phyloP scores from a whole-genome alignment of 2,888 invertebrate genomes.

The Priapulus caudatus region DNA sequence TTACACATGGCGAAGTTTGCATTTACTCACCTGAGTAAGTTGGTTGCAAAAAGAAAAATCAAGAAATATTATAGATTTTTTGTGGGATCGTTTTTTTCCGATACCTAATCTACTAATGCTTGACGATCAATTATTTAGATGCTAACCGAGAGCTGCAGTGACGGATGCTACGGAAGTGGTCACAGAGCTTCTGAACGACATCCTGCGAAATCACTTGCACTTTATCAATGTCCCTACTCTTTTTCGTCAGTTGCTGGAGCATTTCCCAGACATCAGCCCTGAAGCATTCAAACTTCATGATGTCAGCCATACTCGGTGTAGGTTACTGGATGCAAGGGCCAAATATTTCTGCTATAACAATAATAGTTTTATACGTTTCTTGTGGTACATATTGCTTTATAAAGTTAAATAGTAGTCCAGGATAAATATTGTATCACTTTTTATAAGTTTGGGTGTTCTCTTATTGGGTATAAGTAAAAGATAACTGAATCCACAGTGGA shows the following conservation, averaged over 20 bases:
- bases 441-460: too few species aligned
- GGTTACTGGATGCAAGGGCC: too few species aligned
- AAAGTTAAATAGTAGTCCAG: too few species aligned
- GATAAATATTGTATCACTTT: too few species aligned
- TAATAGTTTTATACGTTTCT: too few species aligned
- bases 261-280: constrained; percentile 63
- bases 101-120: constrained; percentile 14
- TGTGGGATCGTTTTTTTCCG: constrained; percentile 50
- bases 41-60: constrained; percentile 7
- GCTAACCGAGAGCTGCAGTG: constrained; percentile 52
- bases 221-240: constrained; percentile 60
- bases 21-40: constrained; percentile 12
- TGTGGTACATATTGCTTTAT: too few species aligned
- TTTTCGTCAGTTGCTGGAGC: constrained; percentile 58
- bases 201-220: constrained; percentile 69
- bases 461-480: too few species aligned
- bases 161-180: constrained; percentile 72
- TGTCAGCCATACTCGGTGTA: too few species aligned
- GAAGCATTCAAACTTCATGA: constrained; percentile 16
- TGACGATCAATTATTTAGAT: constrained; percentile 12
- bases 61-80: constrained; percentile 6
- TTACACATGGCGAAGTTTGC: too few species aligned
- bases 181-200: constrained; percentile 64
- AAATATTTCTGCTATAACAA: too few species aligned
- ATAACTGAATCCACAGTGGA: too few species aligned